These are phyloP conservation scores for Tringa solitaria DNA, from an alignment of 2,113 vertebrate species.

Conservation along the genomic window DNA sequence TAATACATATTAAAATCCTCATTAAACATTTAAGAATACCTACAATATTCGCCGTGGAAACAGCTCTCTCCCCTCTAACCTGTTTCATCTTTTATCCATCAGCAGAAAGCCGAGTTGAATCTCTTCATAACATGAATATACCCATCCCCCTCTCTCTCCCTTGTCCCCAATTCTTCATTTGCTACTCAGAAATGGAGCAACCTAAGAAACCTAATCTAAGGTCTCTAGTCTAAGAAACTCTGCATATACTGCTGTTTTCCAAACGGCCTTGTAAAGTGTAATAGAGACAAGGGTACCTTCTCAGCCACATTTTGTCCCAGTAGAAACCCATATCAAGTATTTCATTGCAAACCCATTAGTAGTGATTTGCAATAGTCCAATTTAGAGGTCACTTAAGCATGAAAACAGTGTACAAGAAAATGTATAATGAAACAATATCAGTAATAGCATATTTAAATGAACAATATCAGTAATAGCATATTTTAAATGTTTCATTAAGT, in stretches of 20 bases:
- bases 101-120: not conserved
- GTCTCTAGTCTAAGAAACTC: not conserved
- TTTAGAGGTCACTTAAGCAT: conserved; percentile 81
- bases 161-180: not conserved
- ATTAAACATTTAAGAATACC: conserved; percentile 44
- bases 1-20: conserved; percentile 20
- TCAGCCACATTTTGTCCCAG: not conserved
- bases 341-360: conserved; percentile 67
- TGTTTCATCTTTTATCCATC: not conserved
- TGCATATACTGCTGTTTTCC: not conserved
- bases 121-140: not conserved
- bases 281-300: not conserved
- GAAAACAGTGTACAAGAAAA: conserved; percentile 76
- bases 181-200: not conserved
- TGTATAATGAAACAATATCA: conserved; percentile 78
- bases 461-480: conserved; percentile 74
- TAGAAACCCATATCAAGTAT: conserved; percentile 15
- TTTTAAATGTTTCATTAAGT: conserved; percentile 81
- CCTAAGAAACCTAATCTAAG: not conserved
- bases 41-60: not conserved
- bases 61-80: not conserved
- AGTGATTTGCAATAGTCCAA: conserved; percentile 74
- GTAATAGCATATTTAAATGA: conserved; percentile 79
- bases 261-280: not conserved
- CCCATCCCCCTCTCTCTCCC: not conserved